Percentiles rank a stretch among this genome's conserved stretches.
Conservation (phyloP, 2,888 invertebrate genomes). For the Cosmia pyralina region DNA sequence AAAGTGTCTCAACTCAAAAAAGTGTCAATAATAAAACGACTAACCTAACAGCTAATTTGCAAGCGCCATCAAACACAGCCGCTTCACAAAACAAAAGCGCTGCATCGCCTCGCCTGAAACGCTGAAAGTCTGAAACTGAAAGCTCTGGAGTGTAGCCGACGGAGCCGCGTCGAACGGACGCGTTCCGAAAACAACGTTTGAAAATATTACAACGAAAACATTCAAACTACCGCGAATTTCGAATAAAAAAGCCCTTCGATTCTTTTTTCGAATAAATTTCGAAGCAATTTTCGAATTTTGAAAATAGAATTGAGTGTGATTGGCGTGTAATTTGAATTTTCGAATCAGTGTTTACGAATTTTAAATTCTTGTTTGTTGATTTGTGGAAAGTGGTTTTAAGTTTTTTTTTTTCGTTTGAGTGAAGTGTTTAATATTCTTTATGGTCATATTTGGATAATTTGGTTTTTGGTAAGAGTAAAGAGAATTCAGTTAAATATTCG, state of each 20-base stretch:
- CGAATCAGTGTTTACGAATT: constrained; percentile 22
- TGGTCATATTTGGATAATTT: constrained; percentile 66
- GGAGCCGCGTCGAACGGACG: constrained; percentile 72
- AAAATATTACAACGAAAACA: constrained; percentile 46
- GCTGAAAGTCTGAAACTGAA: constrained; percentile 67
- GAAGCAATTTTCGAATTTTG: background rate
- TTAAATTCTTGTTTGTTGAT: constrained; percentile 32
- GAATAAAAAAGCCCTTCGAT: constrained; percentile 1
- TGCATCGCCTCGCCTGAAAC: constrained; percentile 43
- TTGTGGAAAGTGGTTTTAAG: constrained; percentile 40
- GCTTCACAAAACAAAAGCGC: constrained; percentile 55
- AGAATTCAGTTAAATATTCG: constrained; percentile 7
- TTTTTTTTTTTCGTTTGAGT: constrained; percentile 39
- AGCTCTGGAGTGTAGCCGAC: constrained; percentile 70
- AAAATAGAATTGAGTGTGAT: constrained; percentile 12
- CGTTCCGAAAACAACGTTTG: constrained; percentile 40
- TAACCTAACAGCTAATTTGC: constrained; percentile 32
- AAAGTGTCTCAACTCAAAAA: background rate
- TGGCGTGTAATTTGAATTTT: constrained; percentile 15
- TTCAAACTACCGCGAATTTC: constrained; percentile 51
- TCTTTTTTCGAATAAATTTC: constrained; percentile 7
- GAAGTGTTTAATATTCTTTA: constrained; percentile 50
- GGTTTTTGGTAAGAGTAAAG: constrained; percentile 58
- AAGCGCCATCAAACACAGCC: constrained; percentile 41
- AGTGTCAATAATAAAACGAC: background rate